Evolutionary conservation across 2,113 vertebrate species (phyloP).

Genomic region (Anolis sagrei): DNA sequence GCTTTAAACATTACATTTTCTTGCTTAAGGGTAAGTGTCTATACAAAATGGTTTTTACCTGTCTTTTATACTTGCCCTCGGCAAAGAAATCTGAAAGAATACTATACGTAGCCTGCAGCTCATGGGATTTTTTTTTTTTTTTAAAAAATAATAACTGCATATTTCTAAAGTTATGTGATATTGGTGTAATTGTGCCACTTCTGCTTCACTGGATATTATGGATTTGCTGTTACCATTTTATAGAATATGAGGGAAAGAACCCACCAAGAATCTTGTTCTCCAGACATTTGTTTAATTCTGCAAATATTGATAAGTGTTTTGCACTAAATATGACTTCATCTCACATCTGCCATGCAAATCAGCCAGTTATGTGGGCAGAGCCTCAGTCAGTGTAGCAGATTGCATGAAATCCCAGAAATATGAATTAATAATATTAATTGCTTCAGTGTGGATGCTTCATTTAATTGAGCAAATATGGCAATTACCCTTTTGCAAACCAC

Average conservation of each 20-base stretch:
- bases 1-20: slow-evolving; percentile 50
- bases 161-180: slow-evolving; percentile 47
- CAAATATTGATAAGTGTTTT: slow-evolving; percentile 54
- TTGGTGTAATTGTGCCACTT: slow-evolving; percentile 22
- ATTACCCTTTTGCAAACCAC: slow-evolving; percentile 55
- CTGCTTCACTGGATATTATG: slow-evolving; percentile 21
- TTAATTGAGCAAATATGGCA: slow-evolving; percentile 49
- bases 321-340: slow-evolving; percentile 46
- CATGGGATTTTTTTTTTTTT: slow-evolving; percentile 42
- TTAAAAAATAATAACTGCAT: slow-evolving; percentile 46
- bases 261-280: slow-evolving; percentile 17
- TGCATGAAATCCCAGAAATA: slow-evolving; percentile 50
- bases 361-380: slow-evolving; percentile 43
- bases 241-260: background rate
- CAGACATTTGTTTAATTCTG: slow-evolving; percentile 42
- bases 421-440: slow-evolving; percentile 51
- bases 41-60: slow-evolving; percentile 31
- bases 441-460: slow-evolving; percentile 43
- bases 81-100: slow-evolving; percentile 34
- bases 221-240: slow-evolving; percentile 9
- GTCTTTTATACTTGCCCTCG: slow-evolving; percentile 47
- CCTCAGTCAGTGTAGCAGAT: slow-evolving; percentile 35
- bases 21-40: slow-evolving; percentile 56
- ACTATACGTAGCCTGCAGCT: background rate
- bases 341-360: slow-evolving; percentile 53